Evolutionary conservation across 2,113 vertebrate species (phyloP), one percentile per base, ranked within the genome.

Genomic region (Oreocharis arfaki): DNA sequence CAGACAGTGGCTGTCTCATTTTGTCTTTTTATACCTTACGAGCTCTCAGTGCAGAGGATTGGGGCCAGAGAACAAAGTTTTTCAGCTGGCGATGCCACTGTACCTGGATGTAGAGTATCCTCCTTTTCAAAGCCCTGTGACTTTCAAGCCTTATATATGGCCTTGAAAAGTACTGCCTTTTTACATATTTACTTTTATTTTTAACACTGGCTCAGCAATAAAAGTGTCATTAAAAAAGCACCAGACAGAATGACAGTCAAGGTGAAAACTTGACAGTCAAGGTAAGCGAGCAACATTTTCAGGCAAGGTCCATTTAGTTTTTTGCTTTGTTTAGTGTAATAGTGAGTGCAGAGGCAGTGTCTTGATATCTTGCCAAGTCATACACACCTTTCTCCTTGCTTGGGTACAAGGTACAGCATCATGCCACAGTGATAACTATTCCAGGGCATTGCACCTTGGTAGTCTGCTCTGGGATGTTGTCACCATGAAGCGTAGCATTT

Each of bases 151-250:
- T 67, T 75, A 10, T 46, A 28, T 19, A n/a, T 39, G 50, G 22
- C 84, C 76, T 90, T 94, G 68, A 50, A 70, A 93, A 90, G 33
- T 76, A 39, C 88, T 87, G 22, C 17, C 32, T 93, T 89, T 89
- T 77, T 53, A 41, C 1, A 2, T 65, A 35, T 89, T 94, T 77
- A n/a, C 20, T 69, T 94, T 65, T 79, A 65, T 57, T 94, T 93
- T 84, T 84, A 89, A 57, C 26, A 15, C 17, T 81, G 32, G 17
- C 33, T 94, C 17, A 7, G 8, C 73, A 80, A 37, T 77, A 75
- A 78, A 84, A 42, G 11, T 65, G 32, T 35, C 16, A 5, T 67
- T 50, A 53, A 79, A 64, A 79, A 87, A 68, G 21, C 16, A 83
- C 24, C 27, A 22, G 82, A 63, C 14, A 90, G 70, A 85, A 57